Conservation (phyloP, 2,797 vertebrate genomes). For the Parauchenoglanis punctatus region DNA sequence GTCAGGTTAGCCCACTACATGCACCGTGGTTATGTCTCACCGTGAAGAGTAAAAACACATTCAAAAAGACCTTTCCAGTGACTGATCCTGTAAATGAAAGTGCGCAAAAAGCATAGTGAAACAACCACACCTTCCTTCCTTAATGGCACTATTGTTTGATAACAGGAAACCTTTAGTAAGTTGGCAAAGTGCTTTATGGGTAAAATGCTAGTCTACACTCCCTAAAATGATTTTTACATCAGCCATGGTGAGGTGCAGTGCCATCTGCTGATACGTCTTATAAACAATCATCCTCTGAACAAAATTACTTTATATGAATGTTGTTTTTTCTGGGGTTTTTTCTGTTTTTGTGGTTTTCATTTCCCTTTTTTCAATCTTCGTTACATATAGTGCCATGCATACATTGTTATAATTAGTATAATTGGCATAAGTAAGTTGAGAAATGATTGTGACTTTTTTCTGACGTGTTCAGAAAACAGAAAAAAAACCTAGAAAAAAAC, state of each 20-base stretch:
- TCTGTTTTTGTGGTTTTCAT: background rate
- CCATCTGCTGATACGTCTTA: constrained; percentile 43
- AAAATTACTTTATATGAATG: background rate
- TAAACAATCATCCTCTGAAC: background rate
- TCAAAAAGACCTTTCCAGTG: background rate
- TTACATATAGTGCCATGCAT: background rate
- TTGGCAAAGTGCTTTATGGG: background rate
- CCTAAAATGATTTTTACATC: background rate
- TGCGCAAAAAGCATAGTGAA: background rate
- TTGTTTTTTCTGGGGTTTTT: background rate
- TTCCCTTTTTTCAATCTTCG: background rate
- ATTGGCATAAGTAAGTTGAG: background rate
- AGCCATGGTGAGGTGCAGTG: constrained; percentile 37
- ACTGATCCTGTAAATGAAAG: background rate
- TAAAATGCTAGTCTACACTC: background rate
- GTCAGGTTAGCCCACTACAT: background rate
- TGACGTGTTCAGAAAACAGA: too few species aligned
- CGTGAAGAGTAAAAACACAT: background rate
- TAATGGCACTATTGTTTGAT: background rate
- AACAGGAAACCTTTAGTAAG: constrained; percentile 4
- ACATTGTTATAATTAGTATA: background rate
- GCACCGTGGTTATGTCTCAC: background rate
- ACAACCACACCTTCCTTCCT: background rate
- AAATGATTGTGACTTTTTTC: background rate
- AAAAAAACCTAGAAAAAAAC: too few species aligned